phyloP scores from a whole-genome alignment of 1,140 invertebrate species.

The Neomicropteryx cornuta region DNA sequence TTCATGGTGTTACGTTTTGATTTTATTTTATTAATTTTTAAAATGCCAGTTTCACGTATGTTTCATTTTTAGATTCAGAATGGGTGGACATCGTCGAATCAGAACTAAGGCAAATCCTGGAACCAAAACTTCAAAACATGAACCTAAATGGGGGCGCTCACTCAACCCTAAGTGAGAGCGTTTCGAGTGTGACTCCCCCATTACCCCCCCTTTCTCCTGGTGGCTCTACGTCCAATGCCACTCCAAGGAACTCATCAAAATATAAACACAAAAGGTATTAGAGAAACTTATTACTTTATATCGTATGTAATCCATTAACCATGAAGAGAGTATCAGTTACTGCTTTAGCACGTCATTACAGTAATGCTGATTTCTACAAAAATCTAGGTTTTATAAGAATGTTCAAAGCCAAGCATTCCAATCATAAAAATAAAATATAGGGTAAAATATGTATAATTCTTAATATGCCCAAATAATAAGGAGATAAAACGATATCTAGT shows the following conservation, averaged over 20 bases:
- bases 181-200: constrained; percentile 61
- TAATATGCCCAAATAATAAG: no score
- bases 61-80: constrained; percentile 56
- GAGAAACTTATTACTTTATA: no score
- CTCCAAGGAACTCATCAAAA: constrained; percentile 32
- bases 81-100: constrained; percentile 77
- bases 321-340: no score
- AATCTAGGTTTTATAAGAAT: no score
- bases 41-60: neutral
- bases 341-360: no score
- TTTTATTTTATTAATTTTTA: neutral
- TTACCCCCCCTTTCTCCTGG: constrained; percentile 63
- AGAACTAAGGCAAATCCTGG: constrained; percentile 64
- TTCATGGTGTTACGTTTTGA: neutral
- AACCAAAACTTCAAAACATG: constrained; percentile 50
- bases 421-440: no score
- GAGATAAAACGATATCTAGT: no score
- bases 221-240: constrained; percentile 34
- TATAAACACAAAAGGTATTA: constrained; percentile 35
- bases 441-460: no score
- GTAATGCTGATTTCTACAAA: no score
- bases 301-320: no score
- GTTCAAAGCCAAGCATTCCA: no score
- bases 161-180: constrained; percentile 51
- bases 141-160: constrained; percentile 36